Percentiles rank a stretch among this genome's conserved stretches.
phyloP scores from a whole-genome alignment of 2,888 invertebrate species.

The Phania funesta region DNA sequence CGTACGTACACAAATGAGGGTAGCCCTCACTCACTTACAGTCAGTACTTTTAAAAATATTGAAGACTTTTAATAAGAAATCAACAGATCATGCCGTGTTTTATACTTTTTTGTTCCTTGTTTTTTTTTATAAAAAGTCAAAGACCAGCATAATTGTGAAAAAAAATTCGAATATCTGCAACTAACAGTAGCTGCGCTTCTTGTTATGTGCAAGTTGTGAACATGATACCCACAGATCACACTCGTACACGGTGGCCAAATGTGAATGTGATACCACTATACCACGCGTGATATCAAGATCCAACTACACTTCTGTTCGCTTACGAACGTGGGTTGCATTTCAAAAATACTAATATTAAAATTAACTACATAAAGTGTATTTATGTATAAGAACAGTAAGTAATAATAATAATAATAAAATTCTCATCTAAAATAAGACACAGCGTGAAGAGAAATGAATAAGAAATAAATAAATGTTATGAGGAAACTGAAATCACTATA shows the following conservation, averaged over 20 bases:
- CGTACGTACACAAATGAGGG: slow-evolving; percentile 48
- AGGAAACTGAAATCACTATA: slow-evolving; percentile 7
- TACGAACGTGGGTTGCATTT: slow-evolving; percentile 56
- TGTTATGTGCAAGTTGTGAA: slow-evolving; percentile 40
- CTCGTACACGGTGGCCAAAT: slow-evolving; percentile 59
- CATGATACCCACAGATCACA: slow-evolving; percentile 57
- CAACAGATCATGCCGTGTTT: slow-evolving; percentile 42
- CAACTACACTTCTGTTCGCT: slow-evolving; percentile 31
- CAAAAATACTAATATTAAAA: slow-evolving; percentile 44
- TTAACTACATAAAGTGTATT: slow-evolving; percentile 21
- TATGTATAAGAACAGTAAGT: slow-evolving; percentile 36
- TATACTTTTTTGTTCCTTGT: not conserved
- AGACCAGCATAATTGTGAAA: slow-evolving; percentile 62
- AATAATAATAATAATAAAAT: slow-evolving; percentile 42
- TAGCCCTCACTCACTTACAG: slow-evolving; percentile 39
- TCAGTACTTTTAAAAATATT: slow-evolving; percentile 34
- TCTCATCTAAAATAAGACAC: not conserved
- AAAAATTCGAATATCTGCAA: not conserved
- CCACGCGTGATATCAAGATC: slow-evolving; percentile 47
- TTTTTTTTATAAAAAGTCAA: slow-evolving; percentile 58
- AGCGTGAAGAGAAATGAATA: not conserved
- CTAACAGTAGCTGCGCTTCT: slow-evolving; percentile 46
- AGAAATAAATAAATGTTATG: slow-evolving; percentile 15
- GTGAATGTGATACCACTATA: slow-evolving; percentile 62
- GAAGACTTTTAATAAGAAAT: slow-evolving; percentile 50